Conservation (phyloP, 2,113 vertebrate species). For the Zapus hudsonius region DNA sequence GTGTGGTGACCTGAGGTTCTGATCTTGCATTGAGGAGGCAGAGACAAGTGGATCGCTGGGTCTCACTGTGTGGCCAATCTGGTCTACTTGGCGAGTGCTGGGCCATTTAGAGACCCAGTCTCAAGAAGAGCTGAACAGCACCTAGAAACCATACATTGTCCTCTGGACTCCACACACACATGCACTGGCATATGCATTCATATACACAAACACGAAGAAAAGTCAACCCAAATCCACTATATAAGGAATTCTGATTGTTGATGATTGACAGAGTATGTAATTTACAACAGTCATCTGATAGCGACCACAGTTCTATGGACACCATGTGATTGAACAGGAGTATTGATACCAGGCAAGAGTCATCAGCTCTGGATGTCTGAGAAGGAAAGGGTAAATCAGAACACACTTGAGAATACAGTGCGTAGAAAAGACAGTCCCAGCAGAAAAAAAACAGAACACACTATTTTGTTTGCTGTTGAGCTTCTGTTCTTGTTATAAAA, state of each 20-base stretch:
- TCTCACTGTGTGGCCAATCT: neutral
- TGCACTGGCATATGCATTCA: no score
- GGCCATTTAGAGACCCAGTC: neutral
- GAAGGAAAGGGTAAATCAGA: neutral
- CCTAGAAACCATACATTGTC: neutral
- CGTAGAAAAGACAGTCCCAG: neutral
- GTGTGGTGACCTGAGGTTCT: neutral
- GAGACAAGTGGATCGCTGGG: neutral
- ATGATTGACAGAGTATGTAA: neutral
- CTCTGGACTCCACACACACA: neutral
- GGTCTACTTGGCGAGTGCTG: neutral
- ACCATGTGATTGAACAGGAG: neutral
- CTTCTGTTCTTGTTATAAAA: constrained; percentile 17
- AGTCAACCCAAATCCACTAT: constrained; percentile 2
- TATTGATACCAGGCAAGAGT: neutral
- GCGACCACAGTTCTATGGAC: no score
- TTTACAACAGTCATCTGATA: neutral
- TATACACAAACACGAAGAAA: neutral
- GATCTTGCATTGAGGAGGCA: neutral
- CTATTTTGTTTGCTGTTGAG: neutral
- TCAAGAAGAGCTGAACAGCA: neutral
- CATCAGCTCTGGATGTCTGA: neutral
- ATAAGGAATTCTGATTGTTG: neutral
- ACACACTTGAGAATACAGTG: neutral
- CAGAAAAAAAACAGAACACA: neutral